Evolutionary conservation across 2,113 vertebrate species (phyloP).

Genomic region (Archilochus colubris): DNA sequence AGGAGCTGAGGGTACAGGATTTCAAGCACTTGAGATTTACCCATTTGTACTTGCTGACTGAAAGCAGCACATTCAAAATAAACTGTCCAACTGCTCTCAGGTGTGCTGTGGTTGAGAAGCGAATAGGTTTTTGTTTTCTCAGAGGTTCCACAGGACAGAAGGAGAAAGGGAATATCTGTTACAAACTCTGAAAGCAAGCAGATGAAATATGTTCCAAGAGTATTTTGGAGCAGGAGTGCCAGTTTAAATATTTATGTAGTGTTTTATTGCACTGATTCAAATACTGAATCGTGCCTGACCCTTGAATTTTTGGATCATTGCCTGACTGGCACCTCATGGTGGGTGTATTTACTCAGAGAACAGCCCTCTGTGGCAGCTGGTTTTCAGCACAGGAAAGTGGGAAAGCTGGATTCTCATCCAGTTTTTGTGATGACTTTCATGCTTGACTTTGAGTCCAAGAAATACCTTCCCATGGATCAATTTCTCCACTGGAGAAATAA

Average conservation of each 20-base stretch:
- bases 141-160: background rate
- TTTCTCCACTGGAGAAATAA: background rate
- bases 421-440: background rate
- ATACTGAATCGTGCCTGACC: constrained; percentile 43
- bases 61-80: constrained; percentile 28
- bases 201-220: constrained; percentile 49
- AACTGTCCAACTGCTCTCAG: constrained; percentile 26
- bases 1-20: constrained; percentile 22
- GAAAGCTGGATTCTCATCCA: constrained; percentile 23
- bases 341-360: constrained; percentile 33
- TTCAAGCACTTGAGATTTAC: constrained; percentile 25
- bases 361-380: constrained; percentile 32
- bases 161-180: constrained; percentile 46
- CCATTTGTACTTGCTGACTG: constrained; percentile 22
- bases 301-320: constrained; percentile 49
- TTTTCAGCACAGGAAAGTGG: background rate
- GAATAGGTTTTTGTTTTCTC: background rate
- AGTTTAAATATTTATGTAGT: constrained; percentile 73
- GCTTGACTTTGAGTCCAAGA: background rate
- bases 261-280: constrained; percentile 61
- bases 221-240: constrained; percentile 54
- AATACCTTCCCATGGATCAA: background rate
- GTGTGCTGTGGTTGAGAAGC: constrained; percentile 25
- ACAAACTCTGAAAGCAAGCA: constrained; percentile 54
- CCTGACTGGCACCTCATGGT: constrained; percentile 22